Conservation (phyloP, 1,140 invertebrate species). For the Popillia japonica region DNA sequence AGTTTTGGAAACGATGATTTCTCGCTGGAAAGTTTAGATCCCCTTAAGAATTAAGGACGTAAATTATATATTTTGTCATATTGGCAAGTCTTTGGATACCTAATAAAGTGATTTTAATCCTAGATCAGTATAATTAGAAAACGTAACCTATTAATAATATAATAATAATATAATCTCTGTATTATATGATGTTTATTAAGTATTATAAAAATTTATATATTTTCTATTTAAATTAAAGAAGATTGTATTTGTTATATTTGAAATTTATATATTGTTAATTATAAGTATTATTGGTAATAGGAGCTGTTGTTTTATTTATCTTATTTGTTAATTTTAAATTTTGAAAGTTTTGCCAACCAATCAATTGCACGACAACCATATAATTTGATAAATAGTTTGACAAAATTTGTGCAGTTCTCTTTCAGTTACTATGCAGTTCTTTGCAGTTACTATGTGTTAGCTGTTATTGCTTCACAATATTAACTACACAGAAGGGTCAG, state of each 20-base stretch:
- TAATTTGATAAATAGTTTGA: too few species aligned
- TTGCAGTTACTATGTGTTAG: too few species aligned
- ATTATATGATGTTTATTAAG: conserved; percentile 37
- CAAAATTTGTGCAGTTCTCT: too few species aligned
- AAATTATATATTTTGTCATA: conserved; percentile 46
- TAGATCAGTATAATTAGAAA: conserved; percentile 30
- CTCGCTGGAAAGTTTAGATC: conserved; percentile 85
- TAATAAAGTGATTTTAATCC: conserved; percentile 32
- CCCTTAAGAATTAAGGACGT: conserved; percentile 64
- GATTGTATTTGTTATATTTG: conserved; percentile 47
- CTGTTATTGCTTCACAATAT: too few species aligned
- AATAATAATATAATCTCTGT: conserved; percentile 21
- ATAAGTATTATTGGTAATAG: conserved; percentile 46
- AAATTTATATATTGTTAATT: conserved; percentile 48
- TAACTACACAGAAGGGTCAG: too few species aligned
- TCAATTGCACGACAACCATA: too few species aligned
- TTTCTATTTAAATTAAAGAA: conserved; percentile 39
- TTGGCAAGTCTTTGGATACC: conserved; percentile 42
- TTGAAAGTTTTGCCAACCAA: too few species aligned
- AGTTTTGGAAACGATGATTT: conserved; percentile 85
- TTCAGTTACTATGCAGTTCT: too few species aligned
- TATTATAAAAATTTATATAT: conserved; percentile 45
- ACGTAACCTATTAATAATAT: conserved; percentile 23
- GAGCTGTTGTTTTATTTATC: conserved; percentile 36
- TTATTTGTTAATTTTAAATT: too few species aligned